Evolutionary conservation across 2,113 vertebrate species (phyloP).

Genomic region (Pollachius pollachius): DNA sequence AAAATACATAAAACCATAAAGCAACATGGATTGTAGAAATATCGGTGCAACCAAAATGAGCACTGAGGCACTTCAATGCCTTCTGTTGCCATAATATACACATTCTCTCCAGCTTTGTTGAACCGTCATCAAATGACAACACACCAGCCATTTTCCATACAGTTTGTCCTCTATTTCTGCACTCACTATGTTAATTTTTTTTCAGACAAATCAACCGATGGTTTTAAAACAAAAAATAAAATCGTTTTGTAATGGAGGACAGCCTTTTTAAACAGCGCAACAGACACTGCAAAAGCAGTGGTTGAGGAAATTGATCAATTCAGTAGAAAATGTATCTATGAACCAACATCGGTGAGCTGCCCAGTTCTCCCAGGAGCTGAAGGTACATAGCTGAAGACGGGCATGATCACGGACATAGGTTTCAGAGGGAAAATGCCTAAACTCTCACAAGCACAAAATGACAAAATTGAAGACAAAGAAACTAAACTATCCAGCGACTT

Average conservation of each 20-base stretch:
- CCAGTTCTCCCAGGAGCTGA: no score
- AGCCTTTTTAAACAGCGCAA: no score
- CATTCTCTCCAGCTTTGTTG: constrained; percentile 32
- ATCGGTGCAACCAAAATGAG: constrained; percentile 61
- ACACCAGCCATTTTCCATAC: constrained; percentile 3
- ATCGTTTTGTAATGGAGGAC: no score
- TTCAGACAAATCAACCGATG: no score
- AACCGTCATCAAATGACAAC: not conserved
- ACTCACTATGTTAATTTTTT: no score
- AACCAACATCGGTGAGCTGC: no score
- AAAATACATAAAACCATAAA: constrained; percentile 68
- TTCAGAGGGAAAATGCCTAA: not conserved
- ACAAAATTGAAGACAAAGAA: not conserved
- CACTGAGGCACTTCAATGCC: constrained; percentile 69
- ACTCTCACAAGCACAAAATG: not conserved
- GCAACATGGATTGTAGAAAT: constrained; percentile 70
- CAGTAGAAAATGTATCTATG: no score
- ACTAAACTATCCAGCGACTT: not conserved
- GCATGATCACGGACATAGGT: no score
- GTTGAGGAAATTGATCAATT: no score
- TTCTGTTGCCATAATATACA: constrained; percentile 47
- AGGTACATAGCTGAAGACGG: no score
- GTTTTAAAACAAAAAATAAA: constrained; percentile 1
- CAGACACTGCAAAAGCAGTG: no score
- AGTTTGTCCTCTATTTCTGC: not conserved